Base-by-base conservation (phyloP, 2,888 invertebrate species). In the Mystacides longicornis region DNA sequence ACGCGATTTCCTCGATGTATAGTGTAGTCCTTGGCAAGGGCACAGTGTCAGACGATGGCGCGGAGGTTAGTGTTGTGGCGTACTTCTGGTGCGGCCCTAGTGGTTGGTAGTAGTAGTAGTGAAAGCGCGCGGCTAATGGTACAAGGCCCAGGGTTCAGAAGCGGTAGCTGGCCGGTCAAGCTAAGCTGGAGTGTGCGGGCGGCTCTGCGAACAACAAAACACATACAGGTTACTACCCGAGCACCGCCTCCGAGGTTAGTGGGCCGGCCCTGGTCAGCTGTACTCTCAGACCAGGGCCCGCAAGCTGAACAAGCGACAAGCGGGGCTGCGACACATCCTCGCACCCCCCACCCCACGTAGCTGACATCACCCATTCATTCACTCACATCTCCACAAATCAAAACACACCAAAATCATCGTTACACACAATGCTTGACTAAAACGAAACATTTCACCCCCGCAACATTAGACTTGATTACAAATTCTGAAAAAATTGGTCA, bases 191-290 rank as follows among this genome's bases (percentile, higher is more conserved):
- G 52, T 53, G 48, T 50, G 53, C 52, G 53, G 53, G 56, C 53
- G 56, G 75, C 72, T 77, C 77, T 77, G 77, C 73, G 76, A 77
- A 77, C 77, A 77, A 77, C 74, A 77, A 77, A 61, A 61, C 61
- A 59, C 57, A 61, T 55, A 59, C 52, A 54, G 57, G 57, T 60
- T 60, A 60, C 60, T 60, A 52, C 47, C 56, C 52, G 54, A 54
- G 53, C 54, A 54, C 51, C 57, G 51, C 23, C 43, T 16, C 23
- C 47, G 19, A 16, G 49, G 43, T 52, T 22, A 22, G 52, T 23
- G 45, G 18, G 27, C 45, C 49, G 9, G 23, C 31, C 42, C 31
- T n/a, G 37, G 27, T 23, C 42, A 37, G 37, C n/a, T 37, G 37
- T 37, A 37, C 37, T n/a, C n/a, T n/a, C 37, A 37, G 37, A 37